Evolutionary conservation across 30 jellyfish, hydroid and myxozoan genomes (phyloP), one percentile per base, ranked within the genome.

Genomic region (Nemopilema nomurai): DNA sequence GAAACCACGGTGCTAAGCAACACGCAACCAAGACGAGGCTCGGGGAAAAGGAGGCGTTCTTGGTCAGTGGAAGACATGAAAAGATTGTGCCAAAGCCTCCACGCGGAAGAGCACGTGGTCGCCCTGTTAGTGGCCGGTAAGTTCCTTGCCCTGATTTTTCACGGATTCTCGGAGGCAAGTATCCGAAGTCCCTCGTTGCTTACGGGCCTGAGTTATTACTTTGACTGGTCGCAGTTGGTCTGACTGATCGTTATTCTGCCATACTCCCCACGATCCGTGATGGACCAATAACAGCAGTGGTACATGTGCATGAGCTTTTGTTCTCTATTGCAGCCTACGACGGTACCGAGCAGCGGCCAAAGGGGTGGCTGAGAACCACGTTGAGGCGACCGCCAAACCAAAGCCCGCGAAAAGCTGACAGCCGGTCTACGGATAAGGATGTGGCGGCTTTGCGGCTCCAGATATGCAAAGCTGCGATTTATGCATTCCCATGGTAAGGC

Each of bases 121-220:
- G 81, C 18, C 89, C 89, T 0, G 89, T 80, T 19, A 16, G 81
- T 28, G 89, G 81, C 67, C 32, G 89, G 89, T 80, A 29, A 64
- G 89, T n/a, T 16, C 25, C 18, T 41, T 13, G 13, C 13, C 13
- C 13, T n/a, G n/a, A n/a, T n/a, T n/a, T n/a, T n/a, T n/a, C n/a
- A n/a, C n/a, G n/a, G n/a, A n/a, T n/a, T n/a, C n/a, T n/a, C n/a
- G n/a, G n/a, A n/a, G n/a, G n/a, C n/a, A n/a, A n/a, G n/a, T n/a
- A n/a, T n/a, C n/a, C n/a, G n/a, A n/a, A n/a, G n/a, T n/a, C n/a
- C n/a, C n/a, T n/a, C n/a, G n/a, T n/a, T n/a, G n/a, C n/a, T n/a
- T n/a, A n/a, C n/a, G n/a, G n/a, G n/a, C n/a, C n/a, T n/a, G n/a
- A n/a, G n/a, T n/a, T n/a, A n/a, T n/a, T n/a, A n/a, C n/a, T n/a